Percentiles rank a stretch among this genome's conserved stretches.
Conservation (phyloP, 2,113 vertebrate species). For the Ornithorhynchus anatinus region DNA sequence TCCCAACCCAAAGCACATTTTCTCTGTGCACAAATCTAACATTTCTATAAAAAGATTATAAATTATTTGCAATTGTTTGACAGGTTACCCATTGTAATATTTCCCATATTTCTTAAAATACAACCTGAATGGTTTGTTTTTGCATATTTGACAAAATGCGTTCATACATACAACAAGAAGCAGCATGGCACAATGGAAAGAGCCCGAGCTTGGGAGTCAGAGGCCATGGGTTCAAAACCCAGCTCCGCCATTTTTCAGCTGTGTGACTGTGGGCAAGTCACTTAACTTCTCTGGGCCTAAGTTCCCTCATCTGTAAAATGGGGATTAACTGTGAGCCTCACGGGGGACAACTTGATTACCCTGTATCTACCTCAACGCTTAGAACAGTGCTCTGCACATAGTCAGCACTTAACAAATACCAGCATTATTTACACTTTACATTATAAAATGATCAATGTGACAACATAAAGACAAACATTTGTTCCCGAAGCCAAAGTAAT, state of each 20-base stretch:
- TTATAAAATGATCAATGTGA: conserved; percentile 1
- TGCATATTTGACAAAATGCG: conserved; percentile 9
- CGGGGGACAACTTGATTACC: no score
- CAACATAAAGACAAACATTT: background rate
- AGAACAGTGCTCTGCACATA: no score
- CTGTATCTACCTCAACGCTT: no score
- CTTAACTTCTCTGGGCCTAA: no score
- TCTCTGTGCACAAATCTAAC: conserved; percentile 10
- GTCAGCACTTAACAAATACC: no score
- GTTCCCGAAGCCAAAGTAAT: background rate
- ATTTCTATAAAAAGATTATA: background rate
- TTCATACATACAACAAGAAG: background rate
- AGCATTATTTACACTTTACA: background rate
- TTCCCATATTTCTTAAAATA: background rate
- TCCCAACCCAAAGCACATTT: conserved; percentile 10
- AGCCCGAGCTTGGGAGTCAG: no score
- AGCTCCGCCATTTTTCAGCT: no score
- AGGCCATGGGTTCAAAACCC: no score
- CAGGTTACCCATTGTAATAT: background rate
- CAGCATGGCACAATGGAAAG: no score
- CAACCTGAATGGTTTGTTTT: background rate
- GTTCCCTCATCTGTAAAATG: no score
- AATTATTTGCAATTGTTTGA: background rate
- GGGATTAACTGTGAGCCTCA: no score
- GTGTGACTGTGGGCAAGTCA: no score